Base-by-base conservation (phyloP, 2,888 invertebrate genomes). In the Chymomyza amoena region DNA sequence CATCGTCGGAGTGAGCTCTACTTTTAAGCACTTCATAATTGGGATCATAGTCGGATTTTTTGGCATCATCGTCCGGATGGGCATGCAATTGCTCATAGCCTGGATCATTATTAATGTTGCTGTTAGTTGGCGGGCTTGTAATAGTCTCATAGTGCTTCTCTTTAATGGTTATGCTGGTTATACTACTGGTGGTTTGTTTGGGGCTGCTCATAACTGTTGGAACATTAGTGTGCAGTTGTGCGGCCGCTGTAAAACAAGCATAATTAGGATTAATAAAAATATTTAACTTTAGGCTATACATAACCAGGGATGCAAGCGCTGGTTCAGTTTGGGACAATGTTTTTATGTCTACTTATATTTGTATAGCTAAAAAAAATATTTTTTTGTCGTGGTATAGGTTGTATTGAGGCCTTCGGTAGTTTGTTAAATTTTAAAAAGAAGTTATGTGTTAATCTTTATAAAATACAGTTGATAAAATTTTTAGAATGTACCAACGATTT, bases 11-110 rank as follows among this genome's bases (percentile, higher is more conserved):
- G 39, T 84, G 88, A 15, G 90, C 89, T 6, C 88, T 77, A 72
- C 94, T 93, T 70, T 89, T 88, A 61, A 96, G 90, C 76, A 96
- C 95, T 91, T 97, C 96, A 89, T 97, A 97, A 89, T 96, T 96
- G 0, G 96, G 96, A 92, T 96, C 96, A 4, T 94, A 93, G 79
- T 94, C 95, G 0, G 93, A 93, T 80, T 89, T 89, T 72, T 89
- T 87, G 62, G 80, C 73, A 79, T 83, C 87, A 61, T 84, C 80
- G 61, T 81, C 84, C 64, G 69, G 69, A 65, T 72, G 83, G 13
- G 72, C 62, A 73, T 81, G 73, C 74, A 85, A 70, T 62, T 94
- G 94, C 89, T 96, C 96, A 90, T 96, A 96, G 6, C 95, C 95
- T 0, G 95, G 94, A 91, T 96, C 95, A 75, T 93, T 94, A 88